Percentiles rank a stretch among this genome's conserved stretches.
phyloP scores from a whole-genome alignment of 2,888 invertebrate genomes.

The Pandemis corylana region DNA sequence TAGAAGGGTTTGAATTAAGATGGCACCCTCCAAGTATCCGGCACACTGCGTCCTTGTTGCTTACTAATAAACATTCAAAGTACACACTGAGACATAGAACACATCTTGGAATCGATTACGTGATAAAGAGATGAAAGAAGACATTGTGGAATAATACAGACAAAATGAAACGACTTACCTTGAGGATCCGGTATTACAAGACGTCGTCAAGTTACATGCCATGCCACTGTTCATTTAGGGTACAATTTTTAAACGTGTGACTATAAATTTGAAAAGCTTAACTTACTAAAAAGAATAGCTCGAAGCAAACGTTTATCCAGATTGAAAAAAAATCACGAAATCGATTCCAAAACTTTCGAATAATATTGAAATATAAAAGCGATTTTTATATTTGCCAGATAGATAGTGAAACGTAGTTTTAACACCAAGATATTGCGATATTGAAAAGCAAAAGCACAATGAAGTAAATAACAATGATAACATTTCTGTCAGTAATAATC shows the following conservation, averaged over 20 bases:
- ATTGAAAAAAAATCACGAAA: constrained; percentile 64
- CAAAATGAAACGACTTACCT: constrained; percentile 72
- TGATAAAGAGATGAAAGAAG: constrained; percentile 48
- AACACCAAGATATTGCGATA: constrained; percentile 46
- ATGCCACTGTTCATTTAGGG: constrained; percentile 56
- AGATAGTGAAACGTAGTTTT: constrained; percentile 44
- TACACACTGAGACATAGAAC: constrained; percentile 59
- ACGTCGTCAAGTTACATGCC: constrained; percentile 63
- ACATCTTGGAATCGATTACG: constrained; percentile 81
- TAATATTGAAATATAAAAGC: not conserved
- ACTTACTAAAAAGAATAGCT: not conserved
- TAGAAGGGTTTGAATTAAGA: constrained; percentile 51
- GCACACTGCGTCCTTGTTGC: constrained; percentile 47
- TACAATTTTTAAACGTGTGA: not conserved
- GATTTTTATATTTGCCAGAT: constrained; percentile 16
- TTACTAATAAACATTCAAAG: constrained; percentile 51
- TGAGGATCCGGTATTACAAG: constrained; percentile 52
- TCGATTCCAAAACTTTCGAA: constrained; percentile 72
- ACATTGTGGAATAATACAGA: constrained; percentile 43
- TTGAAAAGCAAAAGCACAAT: constrained; percentile 49
- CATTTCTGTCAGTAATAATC: constrained; percentile 41
- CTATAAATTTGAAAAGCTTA: not conserved
- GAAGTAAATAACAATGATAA: constrained; percentile 37
- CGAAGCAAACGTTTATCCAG: not conserved
- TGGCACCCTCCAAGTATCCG: constrained; percentile 83